Evolutionary conservation across 1,140 invertebrate species (phyloP).

Genomic region (Leptopilina boulardi): DNA sequence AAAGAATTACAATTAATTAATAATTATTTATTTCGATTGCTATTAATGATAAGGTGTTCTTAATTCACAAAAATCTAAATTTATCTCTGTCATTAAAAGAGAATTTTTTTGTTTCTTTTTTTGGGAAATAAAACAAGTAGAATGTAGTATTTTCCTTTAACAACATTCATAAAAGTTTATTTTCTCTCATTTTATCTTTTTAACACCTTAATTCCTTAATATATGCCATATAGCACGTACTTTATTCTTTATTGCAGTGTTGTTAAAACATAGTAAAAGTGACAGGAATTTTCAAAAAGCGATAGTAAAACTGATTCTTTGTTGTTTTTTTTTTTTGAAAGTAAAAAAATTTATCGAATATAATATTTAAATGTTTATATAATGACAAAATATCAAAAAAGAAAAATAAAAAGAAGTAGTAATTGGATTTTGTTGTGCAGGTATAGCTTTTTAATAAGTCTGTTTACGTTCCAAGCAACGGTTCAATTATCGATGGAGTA

Average conservation of each 20-base stretch:
- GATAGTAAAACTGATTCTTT: background rate
- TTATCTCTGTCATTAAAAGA: too few species aligned
- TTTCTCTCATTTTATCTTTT: constrained; percentile 15
- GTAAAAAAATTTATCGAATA: background rate
- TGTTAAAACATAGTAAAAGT: constrained; percentile 10
- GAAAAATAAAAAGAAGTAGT: background rate
- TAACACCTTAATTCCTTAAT: constrained; percentile 9
- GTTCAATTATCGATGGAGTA: constrained; percentile 20
- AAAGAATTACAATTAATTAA: too few species aligned
- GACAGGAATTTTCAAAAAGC: background rate
- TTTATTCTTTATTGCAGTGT: background rate
- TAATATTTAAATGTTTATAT: background rate
- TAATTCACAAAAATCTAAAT: too few species aligned
- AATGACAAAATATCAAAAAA: background rate
- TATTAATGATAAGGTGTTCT: too few species aligned
- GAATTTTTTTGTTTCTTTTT: too few species aligned
- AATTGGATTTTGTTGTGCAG: background rate
- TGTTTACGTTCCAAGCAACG: background rate
- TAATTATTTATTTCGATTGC: too few species aligned
- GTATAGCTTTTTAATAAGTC: constrained; percentile 4
- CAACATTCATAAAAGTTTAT: constrained; percentile 7
- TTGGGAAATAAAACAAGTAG: too few species aligned
- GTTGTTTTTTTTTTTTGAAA: background rate
- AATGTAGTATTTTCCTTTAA: background rate
- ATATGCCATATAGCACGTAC: background rate